Conservation (phyloP, 1,140 invertebrate species). For the Cydia splendana region DNA sequence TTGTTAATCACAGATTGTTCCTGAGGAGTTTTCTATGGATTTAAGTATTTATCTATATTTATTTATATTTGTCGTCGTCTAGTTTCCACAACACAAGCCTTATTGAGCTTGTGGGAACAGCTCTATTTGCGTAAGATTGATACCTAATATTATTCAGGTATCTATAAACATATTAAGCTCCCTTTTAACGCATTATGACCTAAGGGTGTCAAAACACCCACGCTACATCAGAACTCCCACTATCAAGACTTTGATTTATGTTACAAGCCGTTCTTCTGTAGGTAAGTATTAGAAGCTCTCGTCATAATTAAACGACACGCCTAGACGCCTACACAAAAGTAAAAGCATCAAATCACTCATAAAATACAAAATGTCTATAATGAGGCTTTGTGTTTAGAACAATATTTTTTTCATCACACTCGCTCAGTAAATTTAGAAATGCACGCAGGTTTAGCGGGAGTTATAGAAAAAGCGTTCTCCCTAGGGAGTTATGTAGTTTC, state of each 20-base stretch:
- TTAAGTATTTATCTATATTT: no score
- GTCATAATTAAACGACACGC: background rate
- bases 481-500: no score
- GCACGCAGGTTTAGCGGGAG: no score
- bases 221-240: background rate
- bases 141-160: no score
- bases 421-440: no score
- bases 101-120: no score
- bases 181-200: background rate
- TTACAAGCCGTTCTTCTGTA: background rate
- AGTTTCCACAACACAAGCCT: no score
- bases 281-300: background rate
- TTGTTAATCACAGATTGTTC: background rate
- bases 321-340: background rate
- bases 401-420: no score
- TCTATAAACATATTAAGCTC: background rate
- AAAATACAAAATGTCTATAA: background rate
- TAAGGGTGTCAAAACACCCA: background rate
- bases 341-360: background rate
- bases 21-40: background rate
- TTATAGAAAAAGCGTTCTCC: no score
- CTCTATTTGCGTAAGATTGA: no score
- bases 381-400: background rate
- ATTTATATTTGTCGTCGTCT: no score
- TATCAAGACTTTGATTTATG: background rate